Evolutionary conservation across 2,888 invertebrate genomes (phyloP), one percentile per base, ranked within the genome.

Genomic region (Drosophila paranaensis): DNA sequence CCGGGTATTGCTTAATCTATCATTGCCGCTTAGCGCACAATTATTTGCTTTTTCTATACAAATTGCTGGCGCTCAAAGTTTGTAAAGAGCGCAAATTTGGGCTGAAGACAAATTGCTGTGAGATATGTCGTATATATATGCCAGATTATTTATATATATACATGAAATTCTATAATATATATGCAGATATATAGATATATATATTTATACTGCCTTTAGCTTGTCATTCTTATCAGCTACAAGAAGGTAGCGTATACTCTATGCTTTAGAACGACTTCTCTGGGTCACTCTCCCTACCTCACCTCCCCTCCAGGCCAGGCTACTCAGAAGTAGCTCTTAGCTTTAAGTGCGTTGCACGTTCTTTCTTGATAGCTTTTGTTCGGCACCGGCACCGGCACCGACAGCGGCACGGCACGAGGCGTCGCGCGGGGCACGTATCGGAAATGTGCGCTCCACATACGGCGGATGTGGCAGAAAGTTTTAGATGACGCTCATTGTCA

Each of bases 401-500:
- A 9, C 9, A 1, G 6, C 6, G 25, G 37, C 33, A 33, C 11
- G 35, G 13, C 20, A 45, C 10, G 3, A 33, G 20, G 6, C 20
- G 25, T 1, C 14, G 45, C 61, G 45, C 46, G 51, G n/a, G 39
- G 25, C 37, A 55, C 45, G 55, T 42, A 48, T 57, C 40, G 63
- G 68, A 74, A 78, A 69, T 60, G 67, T 73, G 40, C 55, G 40
- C 63, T 53, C 20, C 66, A 48, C 55, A 76, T 58, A 61, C 64
- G 58, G 39, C 37, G 62, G 60, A 67, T 63, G 68, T 61, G 61
- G 55, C 56, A 66, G 10, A 58, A 66, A 63, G 46, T 79, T 68
- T 55, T 48, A 33, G 43, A 61, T 56, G 51, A 43, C 71, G 66
- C 45, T 50, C 63, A 75, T 71, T 75, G 79, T 79, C 66, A 74